Evolutionary conservation across 2,888 invertebrate species (phyloP).

Genomic region (Cheilosia soror): DNA sequence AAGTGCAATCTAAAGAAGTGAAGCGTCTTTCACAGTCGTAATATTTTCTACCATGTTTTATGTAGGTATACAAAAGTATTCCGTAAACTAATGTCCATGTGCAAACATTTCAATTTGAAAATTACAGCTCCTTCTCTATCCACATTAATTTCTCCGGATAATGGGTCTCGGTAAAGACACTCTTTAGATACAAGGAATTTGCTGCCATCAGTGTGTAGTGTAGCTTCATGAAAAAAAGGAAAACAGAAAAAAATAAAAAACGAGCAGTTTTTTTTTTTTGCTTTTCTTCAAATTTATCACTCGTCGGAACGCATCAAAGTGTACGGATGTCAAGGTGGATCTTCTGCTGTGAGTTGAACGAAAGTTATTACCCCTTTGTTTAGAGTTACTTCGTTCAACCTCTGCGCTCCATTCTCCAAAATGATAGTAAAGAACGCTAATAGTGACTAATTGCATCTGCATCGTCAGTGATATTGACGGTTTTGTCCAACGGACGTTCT

Average conservation of each 20-base stretch:
- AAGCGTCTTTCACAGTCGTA: too few species aligned
- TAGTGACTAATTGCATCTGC: slow-evolving; percentile 74
- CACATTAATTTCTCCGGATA: slow-evolving; percentile 49
- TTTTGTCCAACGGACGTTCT: slow-evolving; percentile 60
- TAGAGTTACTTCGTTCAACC: slow-evolving; percentile 34
- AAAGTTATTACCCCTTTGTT: slow-evolving; percentile 71
- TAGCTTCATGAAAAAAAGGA: too few species aligned
- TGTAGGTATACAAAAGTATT: slow-evolving; percentile 27
- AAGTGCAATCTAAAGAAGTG: too few species aligned
- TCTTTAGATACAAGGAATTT: slow-evolving; percentile 32
- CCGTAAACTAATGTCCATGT: slow-evolving; percentile 26
- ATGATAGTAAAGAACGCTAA: slow-evolving; percentile 73
- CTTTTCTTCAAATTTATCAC: slow-evolving; percentile 13
- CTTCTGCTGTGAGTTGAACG: slow-evolving; percentile 40
- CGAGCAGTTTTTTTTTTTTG: background rate
- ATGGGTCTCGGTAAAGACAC: slow-evolving; percentile 20
- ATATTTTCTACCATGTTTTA: background rate
- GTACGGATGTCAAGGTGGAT: slow-evolving; percentile 65
- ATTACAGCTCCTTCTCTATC: slow-evolving; percentile 3
- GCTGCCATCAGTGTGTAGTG: background rate
- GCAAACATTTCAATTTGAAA: slow-evolving; percentile 32
- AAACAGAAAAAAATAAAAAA: too few species aligned
- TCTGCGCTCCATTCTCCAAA: slow-evolving; percentile 48
- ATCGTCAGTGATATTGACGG: slow-evolving; percentile 71
- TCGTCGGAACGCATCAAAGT: slow-evolving; percentile 67